Evolutionary conservation across 1,140 invertebrate genomes (phyloP), one percentile per base, ranked within the genome.

Genomic region (Coelopa frigida): DNA sequence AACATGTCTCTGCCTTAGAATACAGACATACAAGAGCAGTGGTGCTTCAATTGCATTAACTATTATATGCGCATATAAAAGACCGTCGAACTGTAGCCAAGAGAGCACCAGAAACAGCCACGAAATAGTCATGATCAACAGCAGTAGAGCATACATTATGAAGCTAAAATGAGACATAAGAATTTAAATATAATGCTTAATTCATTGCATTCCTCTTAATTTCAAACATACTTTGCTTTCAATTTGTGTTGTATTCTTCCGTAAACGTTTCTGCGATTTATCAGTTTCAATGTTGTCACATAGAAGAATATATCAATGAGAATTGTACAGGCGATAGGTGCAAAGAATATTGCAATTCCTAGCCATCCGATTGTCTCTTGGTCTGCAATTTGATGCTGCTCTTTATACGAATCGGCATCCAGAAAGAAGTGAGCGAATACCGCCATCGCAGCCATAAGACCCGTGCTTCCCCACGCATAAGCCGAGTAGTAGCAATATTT

Each of bases 401-500:
- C 71, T 50, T 72, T 77, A 51, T 61, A 76, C 23, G 76, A 77
- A 31, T 75, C 75, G 2, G 75, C 79, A 56, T 89, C 87, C n/a
- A 89, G 70, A 18, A 84, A 78, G 54, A 85, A 87, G 63, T 89
- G 86, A 0, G 85, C 83, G 61, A 87, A 85, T 24, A 89, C 74
- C 0, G 86, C 84, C 43, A 87, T 71, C 1, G 72, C 72, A 0
- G 83, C 78, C 74, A 89, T 80, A 11, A 78, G 58, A 1, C 78
- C 55, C 0, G 86, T 87, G 46, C 77, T 76, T n/a, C 77, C 75
- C 84, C 86, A 88, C 1, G 85, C 83, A 54, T 86, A 88, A 17
- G 74, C 75, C 0, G 85, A 87, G 59, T 89, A 90, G 54, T 87
- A 89, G 57, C 86, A 89, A 62, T 88, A 90, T 71, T 89, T 89